These are phyloP conservation scores for Eupithecia abbreviata DNA, from an alignment of 2,888 invertebrate genomes.

Conservation along the genomic window DNA sequence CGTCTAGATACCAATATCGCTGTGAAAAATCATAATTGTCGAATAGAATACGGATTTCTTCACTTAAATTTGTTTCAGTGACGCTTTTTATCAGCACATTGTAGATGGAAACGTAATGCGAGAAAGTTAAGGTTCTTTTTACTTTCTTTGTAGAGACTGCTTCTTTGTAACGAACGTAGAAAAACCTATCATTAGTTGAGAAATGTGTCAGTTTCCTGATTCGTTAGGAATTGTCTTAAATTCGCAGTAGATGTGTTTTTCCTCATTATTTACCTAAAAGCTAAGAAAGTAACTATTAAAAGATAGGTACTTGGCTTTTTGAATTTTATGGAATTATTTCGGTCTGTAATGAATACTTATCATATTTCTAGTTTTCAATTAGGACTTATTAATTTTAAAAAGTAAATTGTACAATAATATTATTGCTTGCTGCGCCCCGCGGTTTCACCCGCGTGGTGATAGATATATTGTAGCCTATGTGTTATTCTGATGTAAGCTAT, in stretches of 20 bases:
- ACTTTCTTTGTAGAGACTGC: background rate
- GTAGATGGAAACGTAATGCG: constrained; percentile 2
- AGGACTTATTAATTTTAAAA: background rate
- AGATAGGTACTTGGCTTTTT: background rate
- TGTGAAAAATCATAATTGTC: constrained; percentile 4
- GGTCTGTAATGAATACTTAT: background rate
- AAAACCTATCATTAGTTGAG: constrained; percentile 8
- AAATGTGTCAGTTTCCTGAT: constrained; percentile 7
- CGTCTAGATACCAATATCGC: background rate
- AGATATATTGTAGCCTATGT: too few species aligned
- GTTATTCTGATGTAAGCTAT: too few species aligned
- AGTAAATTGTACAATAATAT: too few species aligned
- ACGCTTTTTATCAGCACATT: constrained; percentile 26
- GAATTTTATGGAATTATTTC: background rate
- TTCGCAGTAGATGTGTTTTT: background rate
- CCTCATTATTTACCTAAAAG: background rate
- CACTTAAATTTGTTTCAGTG: constrained; percentile 25
- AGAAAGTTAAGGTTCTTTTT: constrained; percentile 7
- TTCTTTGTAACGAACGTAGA: background rate
- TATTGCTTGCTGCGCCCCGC: too few species aligned
- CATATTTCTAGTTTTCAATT: background rate
- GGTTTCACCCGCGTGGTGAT: too few species aligned
- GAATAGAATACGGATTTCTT: constrained; percentile 30
- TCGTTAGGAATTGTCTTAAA: background rate
- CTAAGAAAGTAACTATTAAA: background rate